Evolutionary conservation across 2,888 invertebrate species (phyloP).

Genomic region (Holacanthella duospinosa): DNA sequence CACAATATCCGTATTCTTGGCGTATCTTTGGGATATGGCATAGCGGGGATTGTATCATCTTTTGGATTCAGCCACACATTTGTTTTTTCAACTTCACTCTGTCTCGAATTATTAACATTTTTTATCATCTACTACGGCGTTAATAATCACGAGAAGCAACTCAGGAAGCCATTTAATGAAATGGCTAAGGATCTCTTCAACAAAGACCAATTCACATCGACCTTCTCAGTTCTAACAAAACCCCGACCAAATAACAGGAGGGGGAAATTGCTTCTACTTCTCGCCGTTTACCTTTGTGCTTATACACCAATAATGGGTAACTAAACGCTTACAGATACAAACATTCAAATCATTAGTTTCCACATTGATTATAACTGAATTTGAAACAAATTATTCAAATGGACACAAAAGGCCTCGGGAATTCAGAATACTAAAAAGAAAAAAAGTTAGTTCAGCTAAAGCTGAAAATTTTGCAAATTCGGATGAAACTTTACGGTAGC

Average conservation of each 20-base stretch:
- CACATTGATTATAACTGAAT: too few species aligned
- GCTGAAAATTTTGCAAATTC: too few species aligned
- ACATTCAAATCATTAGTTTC: too few species aligned
- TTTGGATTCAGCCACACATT: conserved; percentile 37
- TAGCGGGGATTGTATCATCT: conserved; percentile 64
- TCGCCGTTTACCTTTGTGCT: conserved; percentile 45
- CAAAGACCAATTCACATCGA: conserved; percentile 42
- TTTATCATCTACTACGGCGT: conserved; percentile 39
- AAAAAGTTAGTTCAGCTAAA: too few species aligned
- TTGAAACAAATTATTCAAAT: too few species aligned
- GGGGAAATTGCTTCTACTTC: conserved; percentile 55
- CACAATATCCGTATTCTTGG: conserved; percentile 72
- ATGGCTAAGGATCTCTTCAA: not conserved
- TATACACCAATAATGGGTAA: conserved; percentile 31
- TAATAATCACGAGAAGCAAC: conserved; percentile 7
- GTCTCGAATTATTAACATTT: conserved; percentile 38
- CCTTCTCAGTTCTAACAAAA: conserved; percentile 53
- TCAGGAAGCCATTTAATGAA: not conserved
- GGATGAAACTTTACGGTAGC: too few species aligned
- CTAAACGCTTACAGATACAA: too few species aligned
- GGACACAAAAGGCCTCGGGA: too few species aligned
- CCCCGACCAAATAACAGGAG: conserved; percentile 51
- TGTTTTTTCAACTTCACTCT: conserved; percentile 40
- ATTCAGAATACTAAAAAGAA: too few species aligned
- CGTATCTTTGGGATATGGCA: conserved; percentile 68